Evolutionary conservation across 2,113 vertebrate species (phyloP).

Genomic region (Gallinago undulata): DNA sequence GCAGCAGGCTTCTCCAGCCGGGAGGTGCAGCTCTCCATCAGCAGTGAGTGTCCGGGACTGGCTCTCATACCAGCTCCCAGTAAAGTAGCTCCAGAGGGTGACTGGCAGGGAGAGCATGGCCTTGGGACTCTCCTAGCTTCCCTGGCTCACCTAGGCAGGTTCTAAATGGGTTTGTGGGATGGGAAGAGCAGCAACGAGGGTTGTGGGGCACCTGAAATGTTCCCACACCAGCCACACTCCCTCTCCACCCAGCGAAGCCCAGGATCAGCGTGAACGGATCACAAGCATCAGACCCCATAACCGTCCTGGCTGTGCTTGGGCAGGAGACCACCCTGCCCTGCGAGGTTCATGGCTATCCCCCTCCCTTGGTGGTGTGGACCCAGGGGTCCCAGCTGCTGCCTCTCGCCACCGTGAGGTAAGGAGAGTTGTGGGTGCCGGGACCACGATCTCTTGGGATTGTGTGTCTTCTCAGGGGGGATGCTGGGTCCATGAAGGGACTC

Average conservation of each 20-base stretch:
- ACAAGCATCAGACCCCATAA: background rate
- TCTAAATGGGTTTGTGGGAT: background rate
- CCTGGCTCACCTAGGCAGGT: background rate
- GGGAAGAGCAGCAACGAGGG: background rate
- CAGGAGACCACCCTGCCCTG: constrained; percentile 86
- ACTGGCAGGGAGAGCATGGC: background rate
- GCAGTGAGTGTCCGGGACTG: constrained; percentile 77
- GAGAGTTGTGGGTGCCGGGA: background rate
- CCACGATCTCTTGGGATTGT: rapidly evolving
- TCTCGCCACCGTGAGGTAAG: constrained; percentile 77
- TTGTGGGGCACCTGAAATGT: background rate
- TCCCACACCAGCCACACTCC: background rate
- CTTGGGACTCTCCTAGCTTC: background rate
- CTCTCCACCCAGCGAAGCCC: constrained; percentile 78
- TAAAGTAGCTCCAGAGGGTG: background rate
- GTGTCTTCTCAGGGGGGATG: background rate
- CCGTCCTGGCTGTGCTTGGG: constrained; percentile 76
- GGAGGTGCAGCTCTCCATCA: constrained; percentile 86
- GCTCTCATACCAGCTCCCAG: no score
- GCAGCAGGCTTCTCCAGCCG: constrained; percentile 82
- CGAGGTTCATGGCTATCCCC: constrained; percentile 80
- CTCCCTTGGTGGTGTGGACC: constrained; percentile 85
- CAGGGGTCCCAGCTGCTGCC: constrained; percentile 78
- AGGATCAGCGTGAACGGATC: constrained; percentile 71
- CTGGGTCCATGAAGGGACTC: rapidly evolving